Base-by-base conservation (phyloP, 2,888 invertebrate genomes). In the Chrysolina americana region DNA sequence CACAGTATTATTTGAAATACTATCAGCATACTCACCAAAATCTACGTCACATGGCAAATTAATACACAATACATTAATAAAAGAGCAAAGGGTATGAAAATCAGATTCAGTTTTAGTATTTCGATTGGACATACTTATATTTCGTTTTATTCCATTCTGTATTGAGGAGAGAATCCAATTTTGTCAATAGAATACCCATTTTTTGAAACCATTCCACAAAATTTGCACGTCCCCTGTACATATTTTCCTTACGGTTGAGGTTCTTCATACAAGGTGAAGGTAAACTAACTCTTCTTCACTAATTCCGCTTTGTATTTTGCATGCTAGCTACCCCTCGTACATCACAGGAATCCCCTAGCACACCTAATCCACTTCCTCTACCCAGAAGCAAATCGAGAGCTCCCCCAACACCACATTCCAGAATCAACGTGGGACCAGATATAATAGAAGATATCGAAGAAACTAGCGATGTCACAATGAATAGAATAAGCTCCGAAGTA, bases 291-390 rank as follows among this genome's bases (percentile, higher is more conserved):
- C 65, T 64, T 68, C 74, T 71, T 68, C 44, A 73, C 74, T 78
- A 78, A 78, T 77, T 48, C 53, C 62, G 76, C 80, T 80, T 81
- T 81, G 73, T 81, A 78, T 83, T 84, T 85, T 86, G 85, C 86
- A 86, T 85, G 85, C 80, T 83, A 86, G 85, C 82, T 80, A 76
- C 82, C 77, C 77, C 80, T 70, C 74, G 78, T 77, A 77, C 79
- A 81, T 78, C 81, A 81, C 79, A 79, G 80, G 82, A 81, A 65
- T 70, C 47, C 70, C 64, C 77, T 74, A 71, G 81, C 78, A 77
- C 75, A 76, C 79, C 78, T 74, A 82, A 81, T 77, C 83, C 83
- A 62, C 76, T 76, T 76, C 83, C 85, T 71, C 75, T 82, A 81
- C 83, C 85, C 66, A 81, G 81, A 79, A 74, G 65, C 75, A 81